Conservation (phyloP, 1,140 invertebrate genomes). For the Sycophila sp. region DNA sequence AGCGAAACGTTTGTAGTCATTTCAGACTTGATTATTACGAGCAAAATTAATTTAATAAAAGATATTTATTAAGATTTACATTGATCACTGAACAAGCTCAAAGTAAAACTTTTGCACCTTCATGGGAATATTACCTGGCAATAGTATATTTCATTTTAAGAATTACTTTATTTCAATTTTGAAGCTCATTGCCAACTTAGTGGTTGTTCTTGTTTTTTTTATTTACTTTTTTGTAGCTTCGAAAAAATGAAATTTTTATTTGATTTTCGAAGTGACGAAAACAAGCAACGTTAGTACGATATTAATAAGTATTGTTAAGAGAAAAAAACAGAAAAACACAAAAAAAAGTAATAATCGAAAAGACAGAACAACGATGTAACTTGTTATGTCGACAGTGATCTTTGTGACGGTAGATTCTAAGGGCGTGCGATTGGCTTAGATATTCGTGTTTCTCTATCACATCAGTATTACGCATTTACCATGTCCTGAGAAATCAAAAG, state of each 20-base stretch:
- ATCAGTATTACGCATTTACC: slow-evolving; percentile 55
- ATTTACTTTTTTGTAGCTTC: neutral
- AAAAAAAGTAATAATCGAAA: slow-evolving; percentile 6
- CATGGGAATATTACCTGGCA: too few species aligned
- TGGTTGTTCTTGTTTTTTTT: neutral
- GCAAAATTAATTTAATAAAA: neutral
- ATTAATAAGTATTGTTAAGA: slow-evolving; percentile 13
- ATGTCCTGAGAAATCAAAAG: slow-evolving; percentile 46
- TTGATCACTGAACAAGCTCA: too few species aligned
- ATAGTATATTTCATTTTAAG: too few species aligned
- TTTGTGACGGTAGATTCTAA: slow-evolving; percentile 15
- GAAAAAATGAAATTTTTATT: neutral
- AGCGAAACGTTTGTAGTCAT: neutral
- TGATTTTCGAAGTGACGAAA: slow-evolving; percentile 8
- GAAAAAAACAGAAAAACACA: too few species aligned
- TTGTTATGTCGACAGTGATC: slow-evolving; percentile 12
- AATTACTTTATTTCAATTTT: too few species aligned
- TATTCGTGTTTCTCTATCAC: slow-evolving; percentile 47
- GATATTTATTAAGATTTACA: too few species aligned
- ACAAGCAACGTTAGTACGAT: slow-evolving; percentile 15
- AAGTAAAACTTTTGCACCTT: too few species aligned
- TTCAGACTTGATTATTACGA: neutral
- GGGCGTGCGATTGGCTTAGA: slow-evolving; percentile 33
- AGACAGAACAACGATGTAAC: slow-evolving; percentile 23
- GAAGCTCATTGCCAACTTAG: too few species aligned